Evolutionary conservation across 2,113 vertebrate species (phyloP).

Genomic region (Orcinus orca): DNA sequence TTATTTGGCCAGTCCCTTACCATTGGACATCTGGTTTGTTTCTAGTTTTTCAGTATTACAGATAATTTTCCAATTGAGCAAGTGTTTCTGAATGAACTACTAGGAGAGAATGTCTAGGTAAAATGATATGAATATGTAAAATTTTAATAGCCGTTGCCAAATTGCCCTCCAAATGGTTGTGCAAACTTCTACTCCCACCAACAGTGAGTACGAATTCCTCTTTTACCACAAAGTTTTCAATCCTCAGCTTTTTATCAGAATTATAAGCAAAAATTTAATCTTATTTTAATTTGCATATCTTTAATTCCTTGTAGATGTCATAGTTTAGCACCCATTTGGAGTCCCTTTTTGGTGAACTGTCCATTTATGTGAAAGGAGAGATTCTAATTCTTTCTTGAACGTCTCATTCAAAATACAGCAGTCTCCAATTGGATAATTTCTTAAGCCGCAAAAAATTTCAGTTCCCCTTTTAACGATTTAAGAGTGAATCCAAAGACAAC

Average conservation of each 20-base stretch:
- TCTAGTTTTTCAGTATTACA: constrained; percentile 20
- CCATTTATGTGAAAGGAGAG: not conserved
- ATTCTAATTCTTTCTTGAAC: not conserved
- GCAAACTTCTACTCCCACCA: not conserved
- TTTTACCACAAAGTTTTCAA: constrained; percentile 15
- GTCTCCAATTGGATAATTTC: not conserved
- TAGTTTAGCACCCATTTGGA: not conserved
- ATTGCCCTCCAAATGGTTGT: not conserved
- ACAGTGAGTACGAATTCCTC: not conserved
- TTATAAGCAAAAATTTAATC: not conserved
- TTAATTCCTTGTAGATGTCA: not conserved
- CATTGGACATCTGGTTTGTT: not conserved
- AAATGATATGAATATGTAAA: not conserved
- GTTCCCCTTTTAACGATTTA: constrained; percentile 21
- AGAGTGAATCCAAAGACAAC: not conserved
- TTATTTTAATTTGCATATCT: constrained; percentile 37
- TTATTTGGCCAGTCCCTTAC: not conserved
- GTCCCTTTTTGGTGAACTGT: not conserved
- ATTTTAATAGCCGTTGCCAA: not conserved
- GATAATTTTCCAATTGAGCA: not conserved
- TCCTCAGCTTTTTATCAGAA: not conserved
- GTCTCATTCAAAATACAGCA: not conserved
- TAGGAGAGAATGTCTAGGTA: not conserved
- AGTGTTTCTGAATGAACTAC: constrained; percentile 3
- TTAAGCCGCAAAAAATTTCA: not conserved